A percentile compares a stretch with the other conserved stretches of the same genome.
phyloP scores from a whole-genome alignment of 2,888 invertebrate species.

The Chydorus sphaericus region DNA sequence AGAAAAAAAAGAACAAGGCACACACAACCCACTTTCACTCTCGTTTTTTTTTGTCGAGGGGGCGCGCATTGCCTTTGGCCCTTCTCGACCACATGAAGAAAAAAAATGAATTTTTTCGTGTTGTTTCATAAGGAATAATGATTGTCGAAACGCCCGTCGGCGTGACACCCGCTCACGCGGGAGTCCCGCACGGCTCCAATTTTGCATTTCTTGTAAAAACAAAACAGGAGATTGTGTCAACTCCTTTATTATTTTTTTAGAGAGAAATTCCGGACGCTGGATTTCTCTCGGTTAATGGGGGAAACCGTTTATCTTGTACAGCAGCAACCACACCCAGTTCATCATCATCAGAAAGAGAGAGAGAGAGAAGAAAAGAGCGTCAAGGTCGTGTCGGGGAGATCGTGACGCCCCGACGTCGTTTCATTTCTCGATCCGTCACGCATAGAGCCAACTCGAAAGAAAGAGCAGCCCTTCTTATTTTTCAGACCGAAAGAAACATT shows the following conservation, averaged over 20 bases:
- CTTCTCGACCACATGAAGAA: background rate
- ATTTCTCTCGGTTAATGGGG: no score
- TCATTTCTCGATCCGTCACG: no score
- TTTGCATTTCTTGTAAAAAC: no score
- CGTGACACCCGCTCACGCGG: background rate
- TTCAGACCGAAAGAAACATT: background rate
- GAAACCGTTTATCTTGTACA: no score
- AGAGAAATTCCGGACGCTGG: no score
- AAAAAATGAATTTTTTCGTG: background rate
- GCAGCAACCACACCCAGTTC: no score
- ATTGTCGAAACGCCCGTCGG: background rate
- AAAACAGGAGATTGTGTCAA: no score
- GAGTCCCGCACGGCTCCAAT: no score
- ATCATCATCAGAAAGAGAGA: background rate
- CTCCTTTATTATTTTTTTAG: no score
- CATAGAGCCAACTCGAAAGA: background rate
- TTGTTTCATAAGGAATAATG: background rate
- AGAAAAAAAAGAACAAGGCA: background rate
- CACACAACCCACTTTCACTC: background rate
- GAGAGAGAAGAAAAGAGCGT: background rate
- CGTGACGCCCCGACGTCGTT: background rate
- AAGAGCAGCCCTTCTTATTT: background rate
- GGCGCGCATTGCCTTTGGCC: background rate
- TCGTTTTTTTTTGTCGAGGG: background rate
- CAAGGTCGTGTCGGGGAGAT: background rate